Evolutionary conservation across 2,888 invertebrate species (phyloP), one percentile per base, ranked within the genome.

Genomic region (Dioctria linearis): DNA sequence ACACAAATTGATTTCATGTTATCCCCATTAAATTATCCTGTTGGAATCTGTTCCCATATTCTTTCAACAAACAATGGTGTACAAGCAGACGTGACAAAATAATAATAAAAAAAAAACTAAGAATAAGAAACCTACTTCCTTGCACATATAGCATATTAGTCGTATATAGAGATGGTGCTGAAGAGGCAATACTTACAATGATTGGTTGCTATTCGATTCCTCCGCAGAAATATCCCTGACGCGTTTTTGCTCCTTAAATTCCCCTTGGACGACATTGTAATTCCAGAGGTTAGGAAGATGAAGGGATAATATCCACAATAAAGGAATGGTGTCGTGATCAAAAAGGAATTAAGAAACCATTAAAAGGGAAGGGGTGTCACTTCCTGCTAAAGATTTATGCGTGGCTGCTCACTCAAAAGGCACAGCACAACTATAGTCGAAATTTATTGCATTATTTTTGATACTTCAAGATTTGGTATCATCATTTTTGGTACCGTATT

Each of bases 1-100:
- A 73, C 83, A 85, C 84, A 85, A 85, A 85, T 85, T 85, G 84
- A 84, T 83, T 84, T 83, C 84, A 83, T 84, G 84, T 85, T 85
- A 84, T 84, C 84, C 84, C 82, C 66, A 76, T 57, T 54, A 75
- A 80, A 75, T 61, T 49, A 80, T 78, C 59, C 59, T 49, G 13
- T 4, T 40, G 43, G 9, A 75, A 75, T 42, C 42, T 59, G 25
- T 46, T 51, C 39, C 69, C 65, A 65, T 39, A 8, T 69, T 69
- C 49, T 69, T 11, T 69, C 25, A 54, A 39, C 37, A 25, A 6
- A 67, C 67, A 67, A 67, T 67, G 43, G 51, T 54, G 8, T n/a
- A 54, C 4, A 54, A 8, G 54, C 54, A 54, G 2, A 54, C 54
- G 54, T 54, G 54, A 61, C 61, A 59, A 42, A 76, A 46, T 43